phyloP scores from a whole-genome alignment of 2,888 invertebrate genomes.

The Frankliniella fusca region DNA sequence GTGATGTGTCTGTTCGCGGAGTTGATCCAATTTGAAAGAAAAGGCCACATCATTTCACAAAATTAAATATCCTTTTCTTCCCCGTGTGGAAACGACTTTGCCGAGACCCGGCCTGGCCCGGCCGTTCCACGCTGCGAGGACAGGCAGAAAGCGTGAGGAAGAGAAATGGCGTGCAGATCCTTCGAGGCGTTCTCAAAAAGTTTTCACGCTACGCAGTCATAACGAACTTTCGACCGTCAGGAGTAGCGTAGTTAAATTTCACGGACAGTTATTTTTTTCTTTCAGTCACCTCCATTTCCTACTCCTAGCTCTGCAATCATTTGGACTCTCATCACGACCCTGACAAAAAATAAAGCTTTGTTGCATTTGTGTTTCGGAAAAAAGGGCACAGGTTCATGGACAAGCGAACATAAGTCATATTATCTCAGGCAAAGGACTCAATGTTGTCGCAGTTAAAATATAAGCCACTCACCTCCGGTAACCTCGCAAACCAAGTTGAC shows the following conservation, averaged over 20 bases:
- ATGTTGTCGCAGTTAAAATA: not conserved
- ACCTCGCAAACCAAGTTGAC: conserved; percentile 79
- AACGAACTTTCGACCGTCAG: not conserved
- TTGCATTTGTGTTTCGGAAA: no score
- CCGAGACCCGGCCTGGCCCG: no score
- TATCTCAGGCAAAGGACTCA: conserved; percentile 36
- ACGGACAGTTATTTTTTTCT: not conserved
- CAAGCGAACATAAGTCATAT: not conserved
- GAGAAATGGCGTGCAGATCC: not conserved
- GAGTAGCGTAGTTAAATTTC: not conserved
- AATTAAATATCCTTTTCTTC: no score
- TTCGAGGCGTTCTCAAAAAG: not conserved
- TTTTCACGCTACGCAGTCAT: not conserved
- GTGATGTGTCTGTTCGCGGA: no score
- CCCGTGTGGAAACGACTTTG: no score
- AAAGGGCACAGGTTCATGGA: no score
- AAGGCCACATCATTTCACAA: no score
- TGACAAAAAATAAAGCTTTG: not conserved
- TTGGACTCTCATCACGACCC: not conserved
- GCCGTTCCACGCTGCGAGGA: not conserved
- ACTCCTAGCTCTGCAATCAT: no score
- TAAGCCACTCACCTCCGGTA: conserved; percentile 65
- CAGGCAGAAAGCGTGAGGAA: not conserved
- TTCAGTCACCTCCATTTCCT: no score
- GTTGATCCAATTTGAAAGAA: no score